Evolutionary conservation across 64 coral and sea anemone genomes (phyloP).

Genomic region (Montipora cactus): DNA sequence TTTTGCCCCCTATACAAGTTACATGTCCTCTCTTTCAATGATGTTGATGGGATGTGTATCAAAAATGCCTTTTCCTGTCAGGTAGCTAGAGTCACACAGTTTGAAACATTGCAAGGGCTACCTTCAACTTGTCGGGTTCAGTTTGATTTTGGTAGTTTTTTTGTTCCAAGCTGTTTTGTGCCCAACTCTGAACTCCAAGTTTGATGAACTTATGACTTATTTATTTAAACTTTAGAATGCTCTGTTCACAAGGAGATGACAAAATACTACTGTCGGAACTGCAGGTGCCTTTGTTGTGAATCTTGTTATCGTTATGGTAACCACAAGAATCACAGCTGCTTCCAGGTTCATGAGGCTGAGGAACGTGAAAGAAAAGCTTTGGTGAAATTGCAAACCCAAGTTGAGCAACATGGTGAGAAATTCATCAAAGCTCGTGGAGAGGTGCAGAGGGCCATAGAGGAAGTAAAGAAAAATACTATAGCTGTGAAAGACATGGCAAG

Average conservation of each 20-base stretch:
- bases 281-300: slow-evolving; percentile 82
- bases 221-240: slow-evolving; percentile 70
- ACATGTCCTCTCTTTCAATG: too few relatives aligned
- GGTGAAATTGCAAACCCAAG: slow-evolving; percentile 67
- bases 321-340: slow-evolving; percentile 88
- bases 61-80: too few relatives aligned
- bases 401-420: slow-evolving; percentile 92
- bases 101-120: too few relatives aligned
- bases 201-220: not conserved
- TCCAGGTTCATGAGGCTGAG: slow-evolving; percentile 95
- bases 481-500: slow-evolving; percentile 78
- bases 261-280: slow-evolving; percentile 90
- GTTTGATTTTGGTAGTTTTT: not conserved
- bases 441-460: slow-evolving; percentile 90
- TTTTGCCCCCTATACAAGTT: too few relatives aligned
- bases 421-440: slow-evolving; percentile 87
- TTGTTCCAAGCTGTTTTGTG: not conserved
- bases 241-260: slow-evolving; percentile 82
- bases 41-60: too few relatives aligned
- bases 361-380: slow-evolving; percentile 78
- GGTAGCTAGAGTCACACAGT: too few relatives aligned
- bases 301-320: slow-evolving; percentile 76
- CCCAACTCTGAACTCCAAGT: not conserved
- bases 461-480: slow-evolving; percentile 80
- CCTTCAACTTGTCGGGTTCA: too few relatives aligned